These are phyloP conservation scores for Geodia barretti DNA, from an alignment of 37 sponge, comb jelly and placozoan genomes.

Conservation along the genomic window DNA sequence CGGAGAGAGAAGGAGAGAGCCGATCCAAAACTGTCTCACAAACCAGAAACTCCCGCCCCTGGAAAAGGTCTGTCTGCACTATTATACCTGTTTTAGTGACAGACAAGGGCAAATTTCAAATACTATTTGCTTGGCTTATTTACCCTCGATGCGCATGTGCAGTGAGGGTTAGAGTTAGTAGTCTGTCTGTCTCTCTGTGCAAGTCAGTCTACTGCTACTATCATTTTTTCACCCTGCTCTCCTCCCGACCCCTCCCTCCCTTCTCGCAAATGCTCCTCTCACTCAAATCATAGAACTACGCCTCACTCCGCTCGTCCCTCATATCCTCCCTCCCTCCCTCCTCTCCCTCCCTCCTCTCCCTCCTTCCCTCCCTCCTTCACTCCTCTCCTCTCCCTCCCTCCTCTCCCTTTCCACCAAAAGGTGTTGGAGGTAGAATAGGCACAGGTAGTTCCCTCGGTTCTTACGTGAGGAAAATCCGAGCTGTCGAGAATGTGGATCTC, in stretches of 20 bases:
- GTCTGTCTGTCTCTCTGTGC: neutral
- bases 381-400: no score
- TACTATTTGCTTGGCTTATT: neutral
- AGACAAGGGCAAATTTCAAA: neutral
- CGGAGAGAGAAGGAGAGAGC: constrained; percentile 83
- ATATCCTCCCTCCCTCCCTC: no score
- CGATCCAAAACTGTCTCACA: constrained; percentile 71
- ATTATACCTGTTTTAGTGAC: neutral
- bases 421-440: constrained; percentile 73
- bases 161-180: no score
- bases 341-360: no score
- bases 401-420: no score
- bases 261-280: neutral
- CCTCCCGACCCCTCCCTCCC: neutral
- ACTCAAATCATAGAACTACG: neutral
- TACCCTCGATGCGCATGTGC: neutral
- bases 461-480: constrained; percentile 78
- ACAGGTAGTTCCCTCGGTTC: constrained; percentile 80
- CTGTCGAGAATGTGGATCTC: constrained; percentile 65
- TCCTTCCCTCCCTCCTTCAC: no score
- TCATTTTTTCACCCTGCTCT: no score
- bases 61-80: constrained; percentile 11
- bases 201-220: no score
- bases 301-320: no score
- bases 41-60: constrained; percentile 72